phyloP scores from a whole-genome alignment of 2,113 vertebrate genomes.

The Nibea coibor region DNA sequence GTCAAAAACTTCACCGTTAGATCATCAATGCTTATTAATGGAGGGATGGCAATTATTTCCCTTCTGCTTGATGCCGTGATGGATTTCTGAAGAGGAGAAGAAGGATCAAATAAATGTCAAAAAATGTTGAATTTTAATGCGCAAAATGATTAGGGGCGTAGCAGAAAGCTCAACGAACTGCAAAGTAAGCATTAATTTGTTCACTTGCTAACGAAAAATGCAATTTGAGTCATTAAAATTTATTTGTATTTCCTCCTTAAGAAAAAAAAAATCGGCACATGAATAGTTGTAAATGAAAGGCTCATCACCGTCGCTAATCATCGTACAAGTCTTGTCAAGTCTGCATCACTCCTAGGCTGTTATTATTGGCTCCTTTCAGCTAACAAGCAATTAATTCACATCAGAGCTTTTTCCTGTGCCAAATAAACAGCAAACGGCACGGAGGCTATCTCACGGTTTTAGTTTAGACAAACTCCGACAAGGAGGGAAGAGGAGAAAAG shows the following conservation, averaged over 20 bases:
- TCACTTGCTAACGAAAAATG: slow-evolving; percentile 21
- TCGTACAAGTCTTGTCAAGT: slow-evolving; percentile 64
- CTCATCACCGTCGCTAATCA: slow-evolving; percentile 62
- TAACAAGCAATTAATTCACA: slow-evolving; percentile 80
- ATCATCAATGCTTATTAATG: slow-evolving; percentile 44
- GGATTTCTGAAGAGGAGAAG: slow-evolving; percentile 3
- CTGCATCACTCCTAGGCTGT: slow-evolving; percentile 57
- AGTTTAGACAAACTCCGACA: slow-evolving; percentile 51
- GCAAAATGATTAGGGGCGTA: slow-evolving; percentile 19
- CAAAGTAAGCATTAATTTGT: slow-evolving; percentile 42
- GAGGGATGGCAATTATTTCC: slow-evolving; percentile 31
- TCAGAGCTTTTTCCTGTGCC: slow-evolving; percentile 52
- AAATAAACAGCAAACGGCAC: slow-evolving; percentile 61
- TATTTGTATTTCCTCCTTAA: slow-evolving; percentile 43
- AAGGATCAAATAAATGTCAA: slow-evolving; percentile 23
- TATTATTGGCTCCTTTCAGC: slow-evolving; percentile 66
- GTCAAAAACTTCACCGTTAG: slow-evolving; percentile 11
- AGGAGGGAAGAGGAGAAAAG: not conserved
- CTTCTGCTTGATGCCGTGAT: slow-evolving; percentile 24
- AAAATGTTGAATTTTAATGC: slow-evolving; percentile 22
- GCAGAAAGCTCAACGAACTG: slow-evolving; percentile 28
- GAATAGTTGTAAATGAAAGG: slow-evolving; percentile 44
- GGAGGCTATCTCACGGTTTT: slow-evolving; percentile 45
- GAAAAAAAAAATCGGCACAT: slow-evolving; percentile 31
- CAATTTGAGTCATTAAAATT: slow-evolving; percentile 43